Conservation (phyloP, 2,888 invertebrate species). For the Bruchidius siliquastri region DNA sequence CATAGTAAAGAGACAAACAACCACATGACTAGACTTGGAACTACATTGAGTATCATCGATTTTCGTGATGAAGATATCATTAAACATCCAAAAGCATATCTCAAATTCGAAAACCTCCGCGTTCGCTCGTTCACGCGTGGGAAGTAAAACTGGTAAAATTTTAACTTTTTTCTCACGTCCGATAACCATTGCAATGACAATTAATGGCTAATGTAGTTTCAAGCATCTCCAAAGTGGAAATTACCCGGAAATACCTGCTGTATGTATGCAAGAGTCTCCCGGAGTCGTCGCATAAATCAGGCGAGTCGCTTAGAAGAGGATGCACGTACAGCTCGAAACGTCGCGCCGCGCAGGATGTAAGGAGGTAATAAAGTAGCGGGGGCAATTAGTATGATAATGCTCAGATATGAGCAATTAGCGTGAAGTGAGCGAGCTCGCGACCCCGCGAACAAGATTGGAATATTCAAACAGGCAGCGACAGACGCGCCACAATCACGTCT, state of each 20-base stretch:
- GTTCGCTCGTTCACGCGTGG: too few relatives aligned
- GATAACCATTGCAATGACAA: too few relatives aligned
- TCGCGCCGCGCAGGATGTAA: conserved; percentile 6
- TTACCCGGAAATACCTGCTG: neutral
- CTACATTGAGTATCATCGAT: too few relatives aligned
- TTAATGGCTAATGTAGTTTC: neutral
- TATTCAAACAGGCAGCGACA: conserved; percentile 47
- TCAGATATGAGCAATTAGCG: conserved; percentile 48
- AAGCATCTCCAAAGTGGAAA: neutral
- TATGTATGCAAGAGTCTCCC: neutral
- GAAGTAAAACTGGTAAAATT: too few relatives aligned
- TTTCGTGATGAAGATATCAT: too few relatives aligned
- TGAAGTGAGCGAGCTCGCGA: conserved; percentile 40
- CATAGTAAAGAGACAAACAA: too few relatives aligned
- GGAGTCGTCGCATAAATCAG: neutral
- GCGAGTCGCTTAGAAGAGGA: neutral
- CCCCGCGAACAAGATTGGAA: conserved; percentile 47
- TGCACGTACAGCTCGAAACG: conserved; percentile 2
- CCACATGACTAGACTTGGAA: too few relatives aligned
- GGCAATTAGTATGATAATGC: conserved; percentile 47
- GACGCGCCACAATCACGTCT: conserved; percentile 45
- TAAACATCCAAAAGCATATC: too few relatives aligned
- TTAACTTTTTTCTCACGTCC: too few relatives aligned
- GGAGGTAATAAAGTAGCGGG: conserved; percentile 40
- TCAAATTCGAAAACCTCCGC: too few relatives aligned